A percentile compares a stretch with the other conserved stretches of the same genome.
phyloP scores from a whole-genome alignment of 1,140 invertebrate species.

The Ooceraea biroi region DNA sequence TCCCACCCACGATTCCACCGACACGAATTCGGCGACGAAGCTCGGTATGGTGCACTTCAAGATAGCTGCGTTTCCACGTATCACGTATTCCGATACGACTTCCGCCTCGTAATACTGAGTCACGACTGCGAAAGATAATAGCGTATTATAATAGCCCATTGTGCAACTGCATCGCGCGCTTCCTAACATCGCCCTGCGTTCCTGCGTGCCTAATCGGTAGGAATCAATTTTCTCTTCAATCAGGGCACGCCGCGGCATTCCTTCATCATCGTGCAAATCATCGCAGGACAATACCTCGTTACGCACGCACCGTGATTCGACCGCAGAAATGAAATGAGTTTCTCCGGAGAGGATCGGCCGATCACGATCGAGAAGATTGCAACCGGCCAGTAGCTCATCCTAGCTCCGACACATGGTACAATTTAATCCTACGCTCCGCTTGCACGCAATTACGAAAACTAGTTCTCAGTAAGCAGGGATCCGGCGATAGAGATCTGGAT shows the following conservation, averaged over 20 bases:
- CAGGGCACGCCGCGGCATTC: not conserved
- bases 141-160: conserved; percentile 44
- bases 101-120: conserved; percentile 96
- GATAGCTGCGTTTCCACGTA: conserved; percentile 96
- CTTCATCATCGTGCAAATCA: not conserved
- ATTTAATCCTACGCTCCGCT: conserved; percentile 25
- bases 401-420: conserved; percentile 24
- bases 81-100: conserved; percentile 97
- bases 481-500: not conserved
- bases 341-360: conserved; percentile 15
- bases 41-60: conserved; percentile 97
- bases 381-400: not conserved
- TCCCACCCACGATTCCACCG: conserved; percentile 95
- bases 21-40: conserved; percentile 96
- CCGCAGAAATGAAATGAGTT: conserved; percentile 17
- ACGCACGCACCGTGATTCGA: conserved; percentile 3
- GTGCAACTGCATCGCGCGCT: conserved; percentile 6
- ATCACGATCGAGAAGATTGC: conserved; percentile 38
- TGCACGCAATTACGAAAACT: conserved; percentile 44
- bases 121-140: conserved; percentile 89
- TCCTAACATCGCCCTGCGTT: conserved; percentile 4
- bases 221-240: conserved; percentile 37
- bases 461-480: conserved; percentile 25
- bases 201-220: conserved; percentile 35
- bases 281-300: conserved; percentile 8